Conservation (phyloP, 2,888 invertebrate species). For the Lathronympha strigana region DNA sequence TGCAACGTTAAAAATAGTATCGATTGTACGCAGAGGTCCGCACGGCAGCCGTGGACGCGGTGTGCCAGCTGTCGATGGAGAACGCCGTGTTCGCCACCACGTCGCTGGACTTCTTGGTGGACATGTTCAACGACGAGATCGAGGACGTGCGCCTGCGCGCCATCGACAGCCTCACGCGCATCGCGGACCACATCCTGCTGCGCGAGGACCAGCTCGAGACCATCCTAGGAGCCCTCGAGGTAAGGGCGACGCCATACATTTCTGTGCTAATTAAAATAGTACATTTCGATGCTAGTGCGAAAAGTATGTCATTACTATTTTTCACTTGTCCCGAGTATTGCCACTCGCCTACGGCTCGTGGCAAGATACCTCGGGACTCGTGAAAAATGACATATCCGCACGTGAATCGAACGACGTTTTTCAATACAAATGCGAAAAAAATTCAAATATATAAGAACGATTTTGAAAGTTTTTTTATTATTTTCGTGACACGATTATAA, state of each 20-base stretch:
- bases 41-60: conserved; percentile 96
- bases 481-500: too few species aligned
- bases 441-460: too few species aligned
- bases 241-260: conserved; percentile 48
- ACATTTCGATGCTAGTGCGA: too few species aligned
- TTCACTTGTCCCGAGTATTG: too few species aligned
- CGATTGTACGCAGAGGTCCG: conserved; percentile 89
- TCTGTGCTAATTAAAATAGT: neutral
- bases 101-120: conserved; percentile 97
- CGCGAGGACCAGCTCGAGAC: conserved; percentile 98
- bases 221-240: conserved; percentile 97
- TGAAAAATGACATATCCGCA: too few species aligned
- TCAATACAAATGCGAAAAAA: too few species aligned
- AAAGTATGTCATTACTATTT: too few species aligned
- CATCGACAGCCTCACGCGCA: conserved; percentile 95
- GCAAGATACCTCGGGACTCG: too few species aligned
- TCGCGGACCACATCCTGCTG: conserved; percentile 94
- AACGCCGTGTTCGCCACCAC: conserved; percentile 94
- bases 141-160: conserved; percentile 97
- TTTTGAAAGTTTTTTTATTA: too few species aligned
- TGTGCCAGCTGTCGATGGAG: conserved; percentile 93
- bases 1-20: neutral
- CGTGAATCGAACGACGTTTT: too few species aligned
- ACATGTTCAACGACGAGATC: conserved; percentile 99
- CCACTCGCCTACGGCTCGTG: too few species aligned